phyloP scores from a whole-genome alignment of 2,113 vertebrate genomes.

The Tonatia bakeri region DNA sequence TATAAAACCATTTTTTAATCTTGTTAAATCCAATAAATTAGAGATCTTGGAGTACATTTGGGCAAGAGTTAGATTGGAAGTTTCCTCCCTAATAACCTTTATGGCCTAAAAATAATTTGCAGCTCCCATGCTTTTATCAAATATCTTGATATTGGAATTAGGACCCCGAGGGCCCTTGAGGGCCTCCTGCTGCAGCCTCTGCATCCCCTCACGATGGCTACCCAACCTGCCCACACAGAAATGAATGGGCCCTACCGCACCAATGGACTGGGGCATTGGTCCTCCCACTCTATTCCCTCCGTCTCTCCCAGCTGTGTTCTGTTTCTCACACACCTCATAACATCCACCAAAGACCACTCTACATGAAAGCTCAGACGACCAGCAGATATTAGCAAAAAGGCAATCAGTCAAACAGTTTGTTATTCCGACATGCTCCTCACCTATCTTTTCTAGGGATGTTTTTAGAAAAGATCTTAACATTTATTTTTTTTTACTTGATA shows the following conservation, averaged over 20 bases:
- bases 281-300: background rate
- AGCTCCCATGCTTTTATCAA: background rate
- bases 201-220: background rate
- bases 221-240: background rate
- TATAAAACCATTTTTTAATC: background rate
- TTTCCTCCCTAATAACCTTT: background rate
- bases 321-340: background rate
- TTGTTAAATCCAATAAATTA: background rate
- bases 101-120: background rate
- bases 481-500: background rate
- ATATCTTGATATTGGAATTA: background rate
- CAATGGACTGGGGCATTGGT: fast-evolving
- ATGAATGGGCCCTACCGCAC: background rate
- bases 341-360: background rate
- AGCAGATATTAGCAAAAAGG: background rate
- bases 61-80: background rate
- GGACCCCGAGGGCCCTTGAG: too few species aligned
- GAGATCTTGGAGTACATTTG: background rate
- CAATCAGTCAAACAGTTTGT: background rate
- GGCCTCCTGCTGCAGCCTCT: background rate
- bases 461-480: background rate
- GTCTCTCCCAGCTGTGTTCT: background rate
- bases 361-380: background rate
- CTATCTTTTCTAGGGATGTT: background rate
- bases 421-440: background rate